Evolutionary conservation across 2,888 invertebrate genomes (phyloP), one percentile per base, ranked within the genome.

Genomic region (Synanthedon andrenaeformis): DNA sequence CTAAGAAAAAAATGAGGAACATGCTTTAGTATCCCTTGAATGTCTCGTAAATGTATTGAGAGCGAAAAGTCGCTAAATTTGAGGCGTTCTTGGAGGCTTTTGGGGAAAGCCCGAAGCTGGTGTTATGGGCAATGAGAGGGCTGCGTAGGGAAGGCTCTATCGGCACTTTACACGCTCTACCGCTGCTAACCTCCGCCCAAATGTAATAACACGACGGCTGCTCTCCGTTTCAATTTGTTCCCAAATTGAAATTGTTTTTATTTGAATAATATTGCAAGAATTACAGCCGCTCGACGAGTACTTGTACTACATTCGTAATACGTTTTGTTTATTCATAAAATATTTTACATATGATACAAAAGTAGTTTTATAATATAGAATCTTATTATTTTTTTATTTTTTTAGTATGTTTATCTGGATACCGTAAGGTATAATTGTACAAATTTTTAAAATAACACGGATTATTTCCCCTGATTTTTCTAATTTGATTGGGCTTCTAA

Each of bases 211-310:
- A 76, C 72, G 79, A 76, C 79, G 80, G 76, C 81, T 76, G 83
- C 76, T 82, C 84, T 83, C 87, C 83, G 83, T 86, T 88, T 88
- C 88, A 88, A 88, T 88, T 88, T 88, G 78, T 79, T 73, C 79
- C 81, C 88, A 88, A 88, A 88, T 88, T 88, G 88, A 86, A 88
- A 88, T 87, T 82, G 88, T 85, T 83, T 85, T 86, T 88, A 86
- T 88, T 88, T 88, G 86, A 88, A 88, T 88, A 88, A 83, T 81
- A 84, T 82, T 79, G 74, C 74, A 69, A 35, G 63, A 64, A 59
- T 62, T 45, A 63, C 64, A 64, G 65, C 68, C 61, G 60, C 61
- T 62, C 60, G 63, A 58, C 41, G 56, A 58, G 64, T 62, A 35
- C 6, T 35, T 35, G 35, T 35, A 35, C 35, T 3, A 35, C 35